These are phyloP conservation scores for Cathartes aura DNA, from an alignment of 2,113 vertebrate species.

Conservation along the genomic window DNA sequence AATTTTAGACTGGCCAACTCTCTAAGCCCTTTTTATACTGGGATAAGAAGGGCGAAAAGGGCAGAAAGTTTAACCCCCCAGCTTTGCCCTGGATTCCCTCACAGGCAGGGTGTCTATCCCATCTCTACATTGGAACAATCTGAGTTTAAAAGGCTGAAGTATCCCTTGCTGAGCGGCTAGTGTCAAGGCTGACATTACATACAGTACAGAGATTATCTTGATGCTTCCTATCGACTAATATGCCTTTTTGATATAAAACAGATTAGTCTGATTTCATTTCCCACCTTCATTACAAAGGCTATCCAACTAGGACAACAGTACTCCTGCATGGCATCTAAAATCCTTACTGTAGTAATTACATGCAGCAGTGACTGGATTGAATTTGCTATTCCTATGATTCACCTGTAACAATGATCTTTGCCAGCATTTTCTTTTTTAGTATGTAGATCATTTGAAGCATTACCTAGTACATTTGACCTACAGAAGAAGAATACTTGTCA, in stretches of 20 bases:
- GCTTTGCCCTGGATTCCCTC: neutral
- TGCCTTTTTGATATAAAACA: neutral
- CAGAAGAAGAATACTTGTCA: neutral
- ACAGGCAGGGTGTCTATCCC: neutral
- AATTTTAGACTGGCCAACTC: neutral
- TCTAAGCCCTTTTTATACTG: neutral
- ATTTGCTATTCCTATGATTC: neutral
- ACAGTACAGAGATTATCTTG: neutral
- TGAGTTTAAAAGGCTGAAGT: neutral
- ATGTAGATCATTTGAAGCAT: neutral
- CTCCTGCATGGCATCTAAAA: neutral
- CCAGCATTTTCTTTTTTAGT: neutral
- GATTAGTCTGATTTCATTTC: conserved; percentile 17
- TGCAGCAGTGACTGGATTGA: neutral
- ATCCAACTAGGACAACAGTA: neutral
- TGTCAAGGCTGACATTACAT: neutral
- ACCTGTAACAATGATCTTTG: conserved; percentile 1
- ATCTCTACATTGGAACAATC: neutral
- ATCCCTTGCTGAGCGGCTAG: neutral
- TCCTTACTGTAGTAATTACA: neutral
- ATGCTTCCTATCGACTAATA: neutral
- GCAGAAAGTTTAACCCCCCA: neutral
- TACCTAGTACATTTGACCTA: neutral
- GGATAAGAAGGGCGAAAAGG: neutral
- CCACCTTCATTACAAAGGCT: neutral